Conservation (phyloP, 2,113 vertebrate species). For the Aleadryas rufinucha region DNA sequence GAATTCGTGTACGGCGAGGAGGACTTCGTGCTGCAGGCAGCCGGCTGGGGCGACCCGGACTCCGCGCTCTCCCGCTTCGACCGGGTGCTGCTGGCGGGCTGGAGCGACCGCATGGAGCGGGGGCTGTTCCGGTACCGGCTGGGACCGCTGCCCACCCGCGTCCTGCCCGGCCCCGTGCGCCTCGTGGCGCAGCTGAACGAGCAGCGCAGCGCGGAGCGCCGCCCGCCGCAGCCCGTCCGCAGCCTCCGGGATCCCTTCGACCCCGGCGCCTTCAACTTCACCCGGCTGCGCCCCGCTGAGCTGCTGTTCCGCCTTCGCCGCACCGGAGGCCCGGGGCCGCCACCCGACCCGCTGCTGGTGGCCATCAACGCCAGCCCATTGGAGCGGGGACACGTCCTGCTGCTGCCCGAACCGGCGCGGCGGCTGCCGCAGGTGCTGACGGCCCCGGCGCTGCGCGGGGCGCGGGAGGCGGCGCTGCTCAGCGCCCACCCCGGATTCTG, state of each 20-base stretch:
- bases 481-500: conserved; percentile 83
- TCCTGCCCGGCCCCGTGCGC: conserved; percentile 74
- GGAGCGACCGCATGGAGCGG: conserved; percentile 78
- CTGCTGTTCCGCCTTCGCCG: conserved; percentile 78
- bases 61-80: conserved; percentile 75
- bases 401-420: conserved; percentile 79
- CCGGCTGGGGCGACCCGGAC: conserved; percentile 47
- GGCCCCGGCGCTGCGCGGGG: conserved; percentile 48
- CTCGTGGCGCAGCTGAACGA: conserved; percentile 87
- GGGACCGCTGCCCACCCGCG: conserved; percentile 73
- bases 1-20: conserved; percentile 73
- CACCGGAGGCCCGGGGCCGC: background rate
- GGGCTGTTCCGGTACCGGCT: conserved; percentile 86
- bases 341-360: conserved; percentile 52
- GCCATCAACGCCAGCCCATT: conserved; percentile 89
- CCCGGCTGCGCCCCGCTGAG: conserved; percentile 77
- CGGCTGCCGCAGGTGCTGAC: conserved; percentile 81
- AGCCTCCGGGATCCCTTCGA: conserved; percentile 83
- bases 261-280: conserved; percentile 84
- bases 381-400: conserved; percentile 86
- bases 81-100: conserved; percentile 64
- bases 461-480: conserved; percentile 81
- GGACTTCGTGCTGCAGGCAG: conserved; percentile 66
- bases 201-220: conserved; percentile 76
- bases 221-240: conserved; percentile 82